Evolutionary conservation across 92 coral and sea anemone genomes (phyloP), one percentile per base, ranked within the genome.

Genomic region (Ricordea florida): DNA sequence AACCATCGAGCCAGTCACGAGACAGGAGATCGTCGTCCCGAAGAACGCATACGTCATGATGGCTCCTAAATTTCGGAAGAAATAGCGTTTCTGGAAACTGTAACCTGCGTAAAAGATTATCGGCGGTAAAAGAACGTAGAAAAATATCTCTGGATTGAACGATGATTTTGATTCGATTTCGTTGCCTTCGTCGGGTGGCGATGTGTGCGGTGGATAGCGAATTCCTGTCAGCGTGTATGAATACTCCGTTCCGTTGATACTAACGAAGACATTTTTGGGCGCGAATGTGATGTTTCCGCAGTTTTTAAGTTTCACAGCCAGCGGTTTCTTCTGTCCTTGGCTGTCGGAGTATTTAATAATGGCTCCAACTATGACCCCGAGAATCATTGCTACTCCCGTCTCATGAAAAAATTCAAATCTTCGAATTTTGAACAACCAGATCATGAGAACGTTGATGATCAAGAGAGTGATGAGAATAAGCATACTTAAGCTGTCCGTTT

Each of bases 51-150:
- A 94, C 8, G 96, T 92, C 85, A 94, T 53, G 34, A 94, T 94
- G n/a, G 98, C 98, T 45, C 98, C 98, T 41, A 94, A 53, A 62
- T 94, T 94, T 23, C 98, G 79, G 63, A 94, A 94, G 36, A 94
- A 94, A 71, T 94, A 94, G 2, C 98, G 89, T 62, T 94, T 92
- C 58, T 92, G 97, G 87, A 94, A 92, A 67, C 93, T 94, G 80
- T 94, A 94, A 1, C 98, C 98, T 0, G 98, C 98, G 61, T 93
- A 92, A 55, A 92, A 94, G 25, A 94, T 92, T n/a, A 94, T 94
- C 15, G 98, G 98, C 13, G 98, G 98, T 1, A 94, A 74, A 15
- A 94, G 88, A 1, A 94, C 98, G 71, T 94, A 93, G 80, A 94
- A 94, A 34, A 94, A 94, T 21, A 94, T 89, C 68, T 94, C 98